Conservation (phyloP, 2,113 vertebrate species). For the Festucalex cinctus region DNA sequence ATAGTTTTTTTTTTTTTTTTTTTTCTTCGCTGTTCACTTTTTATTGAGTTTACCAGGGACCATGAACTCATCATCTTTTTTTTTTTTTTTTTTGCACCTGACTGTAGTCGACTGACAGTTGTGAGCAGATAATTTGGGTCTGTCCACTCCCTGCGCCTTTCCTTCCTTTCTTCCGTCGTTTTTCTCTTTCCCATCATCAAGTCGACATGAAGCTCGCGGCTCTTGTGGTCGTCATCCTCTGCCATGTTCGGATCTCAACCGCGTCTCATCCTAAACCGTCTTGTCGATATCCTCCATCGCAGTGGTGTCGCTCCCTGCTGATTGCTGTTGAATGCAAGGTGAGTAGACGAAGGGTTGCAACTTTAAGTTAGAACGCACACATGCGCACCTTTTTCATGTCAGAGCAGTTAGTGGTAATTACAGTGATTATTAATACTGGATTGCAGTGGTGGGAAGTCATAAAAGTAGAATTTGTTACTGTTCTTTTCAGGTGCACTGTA, state of each 20-base stretch:
- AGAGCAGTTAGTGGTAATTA: too few relatives aligned
- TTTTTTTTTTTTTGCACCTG: neutral
- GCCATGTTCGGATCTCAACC: neutral
- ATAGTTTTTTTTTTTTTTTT: too few relatives aligned
- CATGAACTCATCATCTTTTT: neutral
- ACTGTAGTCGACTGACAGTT: neutral
- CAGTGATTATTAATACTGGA: too few relatives aligned
- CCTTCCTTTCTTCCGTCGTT: neutral
- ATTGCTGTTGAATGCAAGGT: constrained; percentile 74
- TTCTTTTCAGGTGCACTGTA: too few relatives aligned
- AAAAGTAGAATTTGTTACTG: too few relatives aligned
- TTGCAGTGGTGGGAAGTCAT: too few relatives aligned
- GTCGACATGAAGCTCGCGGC: constrained; percentile 33
- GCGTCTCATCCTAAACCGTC: constrained; percentile 41
- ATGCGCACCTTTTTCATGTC: too few relatives aligned
- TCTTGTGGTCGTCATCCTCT: constrained; percentile 33
- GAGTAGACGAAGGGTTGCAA: neutral
- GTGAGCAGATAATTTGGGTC: neutral
- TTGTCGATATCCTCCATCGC: constrained; percentile 70
- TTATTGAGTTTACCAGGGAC: too few relatives aligned
- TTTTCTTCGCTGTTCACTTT: too few relatives aligned
- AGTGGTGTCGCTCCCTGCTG: constrained; percentile 76
- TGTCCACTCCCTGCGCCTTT: neutral
- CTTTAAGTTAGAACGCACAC: neutral
- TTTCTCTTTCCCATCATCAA: neutral